Conservation (phyloP, 2,113 vertebrate species). For the Caranx melampygus region DNA sequence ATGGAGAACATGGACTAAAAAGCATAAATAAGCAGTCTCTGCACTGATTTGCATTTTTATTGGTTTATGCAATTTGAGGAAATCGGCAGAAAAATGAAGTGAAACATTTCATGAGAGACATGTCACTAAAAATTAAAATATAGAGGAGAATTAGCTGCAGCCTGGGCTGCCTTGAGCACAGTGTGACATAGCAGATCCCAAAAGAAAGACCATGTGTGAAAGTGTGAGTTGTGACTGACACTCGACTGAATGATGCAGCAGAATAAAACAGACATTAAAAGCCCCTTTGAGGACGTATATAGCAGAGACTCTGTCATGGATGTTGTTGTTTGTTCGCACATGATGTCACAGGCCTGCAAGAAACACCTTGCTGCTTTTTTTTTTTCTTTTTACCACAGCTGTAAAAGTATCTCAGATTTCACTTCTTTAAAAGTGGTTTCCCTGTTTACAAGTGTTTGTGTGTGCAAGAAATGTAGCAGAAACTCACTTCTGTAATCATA, state of each 20-base stretch:
- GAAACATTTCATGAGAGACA: constrained; percentile 26
- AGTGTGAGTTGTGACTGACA: not conserved
- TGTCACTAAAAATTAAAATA: constrained; percentile 10
- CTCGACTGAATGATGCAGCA: not conserved
- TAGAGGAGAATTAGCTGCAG: not conserved
- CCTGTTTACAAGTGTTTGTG: not conserved
- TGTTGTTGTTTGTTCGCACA: not conserved
- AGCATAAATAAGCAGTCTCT: constrained; percentile 16
- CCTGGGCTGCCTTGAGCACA: not conserved
- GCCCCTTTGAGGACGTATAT: too few relatives aligned
- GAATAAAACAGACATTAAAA: not conserved
- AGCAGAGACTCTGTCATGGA: not conserved
- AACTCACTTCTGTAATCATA: too few relatives aligned
- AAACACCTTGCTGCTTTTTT: not conserved
- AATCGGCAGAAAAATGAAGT: constrained; percentile 13
- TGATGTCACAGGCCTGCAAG: not conserved
- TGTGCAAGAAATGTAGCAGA: too few relatives aligned
- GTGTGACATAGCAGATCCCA: not conserved
- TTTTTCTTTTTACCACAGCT: not conserved
- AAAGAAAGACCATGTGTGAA: not conserved
- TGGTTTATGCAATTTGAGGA: constrained; percentile 36
- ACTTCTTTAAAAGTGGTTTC: not conserved
- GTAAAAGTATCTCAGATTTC: not conserved
- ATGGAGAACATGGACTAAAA: constrained; percentile 23
- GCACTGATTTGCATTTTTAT: constrained; percentile 31